Conservation (phyloP, 2,797 vertebrate genomes). For the Rhabdomys pumilio region DNA sequence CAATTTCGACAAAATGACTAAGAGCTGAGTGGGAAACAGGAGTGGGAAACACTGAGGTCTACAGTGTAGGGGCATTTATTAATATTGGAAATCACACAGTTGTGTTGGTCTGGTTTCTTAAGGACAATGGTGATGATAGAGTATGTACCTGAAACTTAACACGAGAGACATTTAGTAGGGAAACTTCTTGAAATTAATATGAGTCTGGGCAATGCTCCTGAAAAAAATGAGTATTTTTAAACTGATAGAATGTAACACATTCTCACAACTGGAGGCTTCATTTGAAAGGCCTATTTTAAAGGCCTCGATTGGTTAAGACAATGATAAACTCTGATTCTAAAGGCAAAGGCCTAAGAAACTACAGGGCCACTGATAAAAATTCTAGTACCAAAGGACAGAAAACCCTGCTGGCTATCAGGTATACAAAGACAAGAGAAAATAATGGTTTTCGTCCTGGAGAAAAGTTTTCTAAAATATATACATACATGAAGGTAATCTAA, state of each 20-base stretch:
- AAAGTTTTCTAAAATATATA: background rate
- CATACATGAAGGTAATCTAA: background rate
- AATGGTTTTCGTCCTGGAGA: background rate
- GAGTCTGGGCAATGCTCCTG: background rate
- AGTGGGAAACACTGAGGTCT: background rate
- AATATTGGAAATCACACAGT: background rate
- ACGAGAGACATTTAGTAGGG: background rate
- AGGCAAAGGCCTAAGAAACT: background rate
- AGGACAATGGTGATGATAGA: background rate
- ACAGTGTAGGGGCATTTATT: background rate
- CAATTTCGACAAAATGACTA: background rate
- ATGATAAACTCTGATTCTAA: background rate
- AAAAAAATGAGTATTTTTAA: background rate
- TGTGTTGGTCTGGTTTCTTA: background rate
- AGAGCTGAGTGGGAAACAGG: background rate
- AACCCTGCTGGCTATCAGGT: background rate
- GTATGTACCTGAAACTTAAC: background rate
- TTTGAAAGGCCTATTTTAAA: background rate
- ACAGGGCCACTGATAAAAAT: background rate
- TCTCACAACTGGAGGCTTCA: no score
- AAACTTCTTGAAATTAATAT: background rate
- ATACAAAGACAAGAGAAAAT: background rate
- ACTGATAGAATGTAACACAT: no score
- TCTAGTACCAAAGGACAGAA: background rate
- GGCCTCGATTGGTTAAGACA: background rate